Base-by-base conservation (phyloP, 2,113 vertebrate species). In the Polypterus bichir region DNA sequence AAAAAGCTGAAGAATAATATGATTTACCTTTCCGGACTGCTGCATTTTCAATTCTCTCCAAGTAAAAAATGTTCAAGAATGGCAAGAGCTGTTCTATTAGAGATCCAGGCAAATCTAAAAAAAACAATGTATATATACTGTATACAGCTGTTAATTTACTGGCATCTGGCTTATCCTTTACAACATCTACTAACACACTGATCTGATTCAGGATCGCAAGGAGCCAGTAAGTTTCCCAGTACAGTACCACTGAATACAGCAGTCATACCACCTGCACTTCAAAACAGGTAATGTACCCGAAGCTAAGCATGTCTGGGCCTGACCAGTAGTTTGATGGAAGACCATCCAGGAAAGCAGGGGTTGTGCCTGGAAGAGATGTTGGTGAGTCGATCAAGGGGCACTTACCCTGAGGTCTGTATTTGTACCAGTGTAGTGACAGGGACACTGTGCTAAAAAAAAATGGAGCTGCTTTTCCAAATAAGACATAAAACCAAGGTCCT, bases 21-120 rank as follows among this genome's bases (percentile, higher is more conserved):
- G 48, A 6, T 11, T 69, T 67, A 91, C 92, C 91, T 89, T 86
- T 91, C 66, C 77, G 80, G 62, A 80, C 83, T 0, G 90, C 85
- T 4, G 75, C 73, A 44, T 77, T 78, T 76, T 93, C 89, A 59
- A 91, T 82, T 59, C 86, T 78, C 59, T 90, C 85, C 59, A 93
- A 84, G 49, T 83, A 87, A 74, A 87, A 88, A 6, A 92, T 74
- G 47, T 84, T 89, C 72, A 94, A 79, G 46, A 87, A 77, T 64
- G 85, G 87, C 76, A 93, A 76, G 53, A 94, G 84, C 4, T 84
- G 87, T 76, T 85, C 71, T 51, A 94, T 78, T 64, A 93, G 82
- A 61, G 79, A 75, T 3, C 73, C 67, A 59, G 92, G 92, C 63
- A 93, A 85, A 72, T 77, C 92, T 93, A 62, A 67, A 59, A 74